phyloP scores from a whole-genome alignment of 2,888 invertebrate genomes.

The Stenurella melanura region DNA sequence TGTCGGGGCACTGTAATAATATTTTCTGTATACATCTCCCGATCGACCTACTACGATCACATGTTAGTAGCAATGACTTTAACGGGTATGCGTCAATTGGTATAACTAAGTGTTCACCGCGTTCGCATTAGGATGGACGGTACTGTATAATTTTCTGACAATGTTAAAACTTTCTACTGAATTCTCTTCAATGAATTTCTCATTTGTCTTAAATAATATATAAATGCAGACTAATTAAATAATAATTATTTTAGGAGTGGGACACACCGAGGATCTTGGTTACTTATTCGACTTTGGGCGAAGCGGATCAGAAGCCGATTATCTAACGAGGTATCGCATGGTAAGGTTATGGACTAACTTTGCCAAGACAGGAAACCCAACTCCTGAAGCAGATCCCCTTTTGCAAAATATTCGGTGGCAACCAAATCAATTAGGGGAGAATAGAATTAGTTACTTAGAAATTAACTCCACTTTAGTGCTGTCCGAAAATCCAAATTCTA shows the following conservation, averaged over 20 bases:
- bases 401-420: conserved; percentile 52
- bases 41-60: too few relatives aligned
- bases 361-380: conserved; percentile 56
- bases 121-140: too few relatives aligned
- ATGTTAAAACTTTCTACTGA: too few relatives aligned
- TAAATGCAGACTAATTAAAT: too few relatives aligned
- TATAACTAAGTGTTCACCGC: too few relatives aligned
- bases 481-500: conserved; percentile 15
- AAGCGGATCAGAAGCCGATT: conserved; percentile 46
- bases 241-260: conserved; percentile 49
- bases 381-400: conserved; percentile 49
- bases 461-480: conserved; percentile 37
- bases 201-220: too few relatives aligned
- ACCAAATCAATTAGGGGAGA: not conserved
- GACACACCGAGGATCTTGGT: conserved; percentile 58
- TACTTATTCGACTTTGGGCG: conserved; percentile 52
- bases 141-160: too few relatives aligned
- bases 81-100: too few relatives aligned
- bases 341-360: conserved; percentile 58
- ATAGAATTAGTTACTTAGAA: conserved; percentile 40
- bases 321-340: conserved; percentile 45
- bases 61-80: too few relatives aligned
- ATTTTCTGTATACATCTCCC: too few relatives aligned
- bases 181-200: too few relatives aligned
- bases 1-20: too few relatives aligned